Evolutionary conservation across 2,797 vertebrate genomes (phyloP), one percentile per base, ranked within the genome.

Genomic region (Eulemur mongoz): DNA sequence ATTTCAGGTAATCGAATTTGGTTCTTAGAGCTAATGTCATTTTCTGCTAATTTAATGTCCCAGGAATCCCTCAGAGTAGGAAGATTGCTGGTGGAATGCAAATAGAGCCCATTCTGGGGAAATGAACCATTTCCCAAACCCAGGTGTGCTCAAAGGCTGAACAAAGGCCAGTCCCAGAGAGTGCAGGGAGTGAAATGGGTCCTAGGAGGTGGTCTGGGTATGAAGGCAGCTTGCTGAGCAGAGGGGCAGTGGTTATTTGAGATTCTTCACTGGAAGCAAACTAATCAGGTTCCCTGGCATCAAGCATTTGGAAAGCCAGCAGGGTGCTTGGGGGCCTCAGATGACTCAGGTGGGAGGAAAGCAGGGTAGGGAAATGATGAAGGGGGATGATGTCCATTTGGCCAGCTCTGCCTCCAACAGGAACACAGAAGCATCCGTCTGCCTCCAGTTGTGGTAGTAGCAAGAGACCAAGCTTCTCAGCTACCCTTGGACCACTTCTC

Each of bases 1-100:
- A 91, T 97, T 95, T 97, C 63, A 1, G 3, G 57, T 63, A 95
- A 97, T 23, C 38, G 0, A 86, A 75, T 92, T 96, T 70, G 73
- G 92, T 96, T 95, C 93, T 97, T 90, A 94, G 79, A 23, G 7
- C n/a, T 95, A 84, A 96, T 75, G 73, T 89, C 9, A 96, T 97
- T 98, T 98, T 97, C 88, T 94, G 59, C 96, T 96, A 91, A 97
- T 96, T 98, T 97, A 97, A 94, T 95, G 88, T 90, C 89, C 94
- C 27, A 17, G 76, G 67, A 85, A 96, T 91, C 81, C 54, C 78
- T 84, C n/a, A 27, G 89, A 85, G 69, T 40, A 50, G n/a, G 91
- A 97, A 90, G 93, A 96, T 40, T 32, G 43, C 22, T 57, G 82
- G 92, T 5, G 30, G 95, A 97, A 72, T 93, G 50, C 27, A 98